Base-by-base conservation (phyloP, 2,113 vertebrate genomes). In the Lasiurus cinereus region DNA sequence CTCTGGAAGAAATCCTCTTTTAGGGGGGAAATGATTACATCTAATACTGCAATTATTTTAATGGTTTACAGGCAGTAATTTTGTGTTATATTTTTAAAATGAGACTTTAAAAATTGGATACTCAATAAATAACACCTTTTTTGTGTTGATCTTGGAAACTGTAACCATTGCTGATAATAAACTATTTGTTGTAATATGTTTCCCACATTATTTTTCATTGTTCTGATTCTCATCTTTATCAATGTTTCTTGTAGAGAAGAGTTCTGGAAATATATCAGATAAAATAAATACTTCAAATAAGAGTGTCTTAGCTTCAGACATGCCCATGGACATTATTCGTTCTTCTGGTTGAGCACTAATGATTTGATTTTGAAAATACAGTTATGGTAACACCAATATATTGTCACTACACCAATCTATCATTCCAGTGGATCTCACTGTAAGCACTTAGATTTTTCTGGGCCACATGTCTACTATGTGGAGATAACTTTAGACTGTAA, bases 251-350 rank as follows among this genome's bases (percentile, higher is more conserved):
- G 70, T 77, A 89, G 11, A 74, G 29, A 72, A 54, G 12, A 76
- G 29, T 70, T 84, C 50, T 72, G 52, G 10, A 80, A 84, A 48
- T 64, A 16, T 48, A 64, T 64, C 16, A 11, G 43, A 31, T 5
- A 56, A 93, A 77, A 90, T 54, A 72, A 90, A 78, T 79, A n/a
- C 36, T 74, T 79, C 16, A 79, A 83, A 67, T 69, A 52, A 73
- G 46, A 83, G 21, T 85, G 18, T 5, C 15, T 77, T 80, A 22
- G n/a, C 12, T 56, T 78, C 66, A 50, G 2, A 72, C 22, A 72
- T 16, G 16, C 13, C 64, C 16, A 48, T 5, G 7, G 56, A 19
- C 67, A 56, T 8, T 39, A 27, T 11, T 19, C 72, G 24, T 12
- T 56, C 39, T 59, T 89, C 31, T 84, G 43, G 24, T n/a, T 90